Evolutionary conservation across 2,888 invertebrate species (phyloP), one percentile per base, ranked within the genome.

Genomic region (Hypselothyrea guttata): DNA sequence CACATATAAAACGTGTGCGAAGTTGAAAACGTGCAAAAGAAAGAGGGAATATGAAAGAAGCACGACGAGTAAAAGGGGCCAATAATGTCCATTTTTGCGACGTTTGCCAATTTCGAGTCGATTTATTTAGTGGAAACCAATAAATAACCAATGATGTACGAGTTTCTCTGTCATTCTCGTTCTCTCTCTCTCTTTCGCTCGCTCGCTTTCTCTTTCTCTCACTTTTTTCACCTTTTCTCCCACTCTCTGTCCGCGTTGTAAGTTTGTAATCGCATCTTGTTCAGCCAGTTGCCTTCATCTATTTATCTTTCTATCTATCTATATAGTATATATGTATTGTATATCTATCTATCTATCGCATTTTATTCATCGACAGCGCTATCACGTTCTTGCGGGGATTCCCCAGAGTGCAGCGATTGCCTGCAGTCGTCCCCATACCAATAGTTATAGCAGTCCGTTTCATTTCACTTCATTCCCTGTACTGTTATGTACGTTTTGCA

Each of bases 101-200:
- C 78, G 78, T 84, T 76, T 81, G 78, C 82, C 78, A 79, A 84
- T 79, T 79, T 81, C 68, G 77, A 74, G 75, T 81, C 77, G 84
- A 84, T 79, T 79, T 79, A 79, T 79, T 79, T 79, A 81, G 78
- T 79, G 78, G 78, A 84, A 84, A 74, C 77, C 78, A 84, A 79
- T 79, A 79, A 79, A 79, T 79, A 84, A 81, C 84, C 84, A 79
- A 79, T 79, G 82, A 77, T 79, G 68, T 74, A 76, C 67, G 73
- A 52, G 38, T 45, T n/a, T 42, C 16, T 38, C 7, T 62, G 35
- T 30, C 8, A 5, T 9, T 40, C 18, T 31, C 18, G 45, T 5
- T 22, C 22, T 5, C 2, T 2, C 3, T 22, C 22, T 5, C 5
- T 2, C 22, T 22, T 5, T 5, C 2, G 22, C 3, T 22, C 22